These are phyloP conservation scores for Drosophila parthenogenetica DNA, from an alignment of 2,888 invertebrate genomes.

Conservation along the genomic window DNA sequence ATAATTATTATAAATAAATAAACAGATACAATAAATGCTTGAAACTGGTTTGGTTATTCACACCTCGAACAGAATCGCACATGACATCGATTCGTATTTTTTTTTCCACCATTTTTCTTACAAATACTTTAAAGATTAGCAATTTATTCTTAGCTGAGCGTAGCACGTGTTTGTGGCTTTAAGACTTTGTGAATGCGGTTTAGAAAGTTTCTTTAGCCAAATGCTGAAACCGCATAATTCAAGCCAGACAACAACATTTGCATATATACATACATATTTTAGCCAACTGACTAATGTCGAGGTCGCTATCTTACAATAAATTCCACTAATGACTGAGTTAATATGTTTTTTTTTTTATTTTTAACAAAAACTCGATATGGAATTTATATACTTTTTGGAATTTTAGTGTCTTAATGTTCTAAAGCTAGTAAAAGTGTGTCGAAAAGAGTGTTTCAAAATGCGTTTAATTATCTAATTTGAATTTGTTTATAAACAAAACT, in stretches of 20 bases:
- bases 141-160: constrained; percentile 40
- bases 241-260: constrained; percentile 48
- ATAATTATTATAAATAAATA: constrained; percentile 17
- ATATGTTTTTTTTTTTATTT: constrained; percentile 31
- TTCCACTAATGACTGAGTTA: constrained; percentile 50
- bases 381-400: constrained; percentile 12
- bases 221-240: constrained; percentile 39
- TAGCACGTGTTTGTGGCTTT: constrained; percentile 57
- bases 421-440: constrained; percentile 1
- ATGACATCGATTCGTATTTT: constrained; percentile 46
- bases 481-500: neutral
- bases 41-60: constrained; percentile 59
- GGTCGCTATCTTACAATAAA: constrained; percentile 42
- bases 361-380: constrained; percentile 19
- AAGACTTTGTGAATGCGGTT: constrained; percentile 66
- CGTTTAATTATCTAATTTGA: neutral
- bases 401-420: constrained; percentile 11
- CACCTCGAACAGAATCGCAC: constrained; percentile 47
- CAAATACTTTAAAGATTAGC: constrained; percentile 34
- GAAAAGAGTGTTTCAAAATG: neutral
- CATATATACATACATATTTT: constrained; percentile 49
- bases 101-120: constrained; percentile 29
- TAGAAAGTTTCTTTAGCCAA: constrained; percentile 65
- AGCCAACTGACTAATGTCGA: constrained; percentile 29
- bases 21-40: neutral